Evolutionary conservation across 2,888 invertebrate genomes (phyloP), one percentile per base, ranked within the genome.

Genomic region (Pristionchus japonicus): DNA sequence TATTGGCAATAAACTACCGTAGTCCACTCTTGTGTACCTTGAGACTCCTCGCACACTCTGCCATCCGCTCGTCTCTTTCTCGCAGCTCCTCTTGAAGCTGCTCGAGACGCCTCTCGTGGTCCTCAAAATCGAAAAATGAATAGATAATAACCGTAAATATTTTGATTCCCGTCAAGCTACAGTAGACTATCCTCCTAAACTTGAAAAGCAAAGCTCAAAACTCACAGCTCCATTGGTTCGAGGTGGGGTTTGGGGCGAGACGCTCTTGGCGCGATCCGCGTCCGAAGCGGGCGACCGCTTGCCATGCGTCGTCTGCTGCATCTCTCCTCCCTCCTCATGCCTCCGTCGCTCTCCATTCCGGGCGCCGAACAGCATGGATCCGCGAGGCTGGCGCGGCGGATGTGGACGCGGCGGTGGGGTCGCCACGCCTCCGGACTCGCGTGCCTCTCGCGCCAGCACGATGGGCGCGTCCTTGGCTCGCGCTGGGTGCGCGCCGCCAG

Each of bases 21-120:
- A 43, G 20, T 84, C 61, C 57, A n/a, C 47, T 34, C 9, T 83
- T 11, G 37, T 40, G 17, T 34, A 86, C 86, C 86, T 86, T 86
- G 20, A 86, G 17, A 40, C 86, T 86, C 34, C 86, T 27, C 17
- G 86, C 86, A 34, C 86, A 86, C 13, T 86, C 86, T 3, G 70
- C 70, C 86, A 70, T 70, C 49, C 70, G 23, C 67, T 47, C 70
- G 31, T 86, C 86, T 4, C 86, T 3, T 70, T 86, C 86, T 34
- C 86, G 70, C 47, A 86, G 23, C 13, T 67, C 86, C 37, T 86
- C 86, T 13, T 17, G n/a, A 34, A 86, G 34, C 47, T 47, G 47
- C 67, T 86, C 70, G 11, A 34, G 64, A 40, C 70, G 67, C 7
- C 40, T 23, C n/a, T 85, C 85, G 37, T 13, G 7, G 1, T 85